Base-by-base conservation (phyloP, 2,888 invertebrate species). In the Archips xylosteana region DNA sequence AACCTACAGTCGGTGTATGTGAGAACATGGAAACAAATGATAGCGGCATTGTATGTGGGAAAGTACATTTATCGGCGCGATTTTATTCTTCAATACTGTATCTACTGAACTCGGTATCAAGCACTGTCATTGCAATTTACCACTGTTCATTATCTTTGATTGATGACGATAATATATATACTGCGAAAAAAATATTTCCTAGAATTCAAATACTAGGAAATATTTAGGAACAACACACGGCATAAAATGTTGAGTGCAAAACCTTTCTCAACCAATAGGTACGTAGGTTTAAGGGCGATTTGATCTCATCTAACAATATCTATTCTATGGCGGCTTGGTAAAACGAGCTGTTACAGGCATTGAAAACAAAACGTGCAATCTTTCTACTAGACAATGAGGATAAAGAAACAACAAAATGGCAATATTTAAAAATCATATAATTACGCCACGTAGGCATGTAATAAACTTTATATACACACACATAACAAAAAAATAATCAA, bases 291-390 rank as follows among this genome's bases (percentile, higher is more conserved):
- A 59, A 5, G 34, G 60, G 39, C 13, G n/a, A 34, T 34, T 49
- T 12, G 15, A 39, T 39, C 23, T 42, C 39, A 15, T 49, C 49
- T 49, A 49, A 49, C 8, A 60, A 60, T 36, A 13, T 1, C 59
- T 59, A 67, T 34, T 51, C 59, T 68, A 59, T 60, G 61, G 34
- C 36, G 36, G 51, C 49, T 36, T 42, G 49, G 45, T 49, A 45
- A 67, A n/a, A 74, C 60, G 74, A 74, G 74, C 74, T 61, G 64
- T 34, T 64, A 65, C 69, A 70, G 74, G 74, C 70, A 65, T 71
- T 74, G 71, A 66, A 75, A 76, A 75, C 70, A 75, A 75, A 69
- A 74, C 75, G 69, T 75, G 71, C 76, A 71, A 70, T 62, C 63
- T 57, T 45, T 68, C 64, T 74, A 65, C 69, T 74, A 74, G 49